Percentiles rank a stretch among this genome's conserved stretches.
Evolutionary conservation across 2,888 invertebrate species (phyloP).

Genomic region (Sarcophaga rosellei): DNA sequence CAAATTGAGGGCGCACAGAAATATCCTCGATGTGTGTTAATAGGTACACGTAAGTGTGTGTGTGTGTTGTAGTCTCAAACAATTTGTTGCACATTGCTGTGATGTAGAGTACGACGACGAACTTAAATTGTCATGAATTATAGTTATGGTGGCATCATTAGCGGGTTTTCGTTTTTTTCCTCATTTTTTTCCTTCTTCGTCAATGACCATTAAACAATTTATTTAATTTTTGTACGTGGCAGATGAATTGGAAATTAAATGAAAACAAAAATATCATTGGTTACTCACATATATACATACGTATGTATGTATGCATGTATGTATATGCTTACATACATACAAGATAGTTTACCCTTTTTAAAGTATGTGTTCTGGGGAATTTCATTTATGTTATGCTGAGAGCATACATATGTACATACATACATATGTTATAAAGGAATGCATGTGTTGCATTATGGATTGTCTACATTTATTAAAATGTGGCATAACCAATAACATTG

Average conservation of each 20-base stretch:
- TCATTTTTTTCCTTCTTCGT: conserved; percentile 24
- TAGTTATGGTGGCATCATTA: conserved; percentile 76
- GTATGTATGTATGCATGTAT: not conserved
- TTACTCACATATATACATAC: not conserved
- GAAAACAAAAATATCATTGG: not conserved
- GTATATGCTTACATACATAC: not conserved
- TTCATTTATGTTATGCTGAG: not conserved
- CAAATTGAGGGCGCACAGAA: conserved; percentile 27
- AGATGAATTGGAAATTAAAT: conserved; percentile 58
- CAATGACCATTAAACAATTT: conserved; percentile 72
- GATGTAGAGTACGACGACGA: conserved; percentile 32
- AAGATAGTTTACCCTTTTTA: not conserved
- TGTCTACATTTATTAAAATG: not conserved
- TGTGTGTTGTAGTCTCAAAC: not conserved
- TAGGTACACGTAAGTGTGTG: not conserved
- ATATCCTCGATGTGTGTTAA: conserved; percentile 45
- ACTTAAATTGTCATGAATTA: conserved; percentile 74
- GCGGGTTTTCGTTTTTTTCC: conserved; percentile 36
- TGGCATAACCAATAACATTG: not conserved
- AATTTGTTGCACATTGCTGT: not conserved
- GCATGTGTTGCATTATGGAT: not conserved
- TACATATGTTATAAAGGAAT: conserved; percentile 4
- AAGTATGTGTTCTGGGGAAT: not conserved
- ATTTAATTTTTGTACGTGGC: conserved; percentile 73
- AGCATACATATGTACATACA: too few relatives aligned